These are phyloP conservation scores for Synanthedon myopaeformis DNA, from an alignment of 2,888 invertebrate genomes.

Conservation along the genomic window DNA sequence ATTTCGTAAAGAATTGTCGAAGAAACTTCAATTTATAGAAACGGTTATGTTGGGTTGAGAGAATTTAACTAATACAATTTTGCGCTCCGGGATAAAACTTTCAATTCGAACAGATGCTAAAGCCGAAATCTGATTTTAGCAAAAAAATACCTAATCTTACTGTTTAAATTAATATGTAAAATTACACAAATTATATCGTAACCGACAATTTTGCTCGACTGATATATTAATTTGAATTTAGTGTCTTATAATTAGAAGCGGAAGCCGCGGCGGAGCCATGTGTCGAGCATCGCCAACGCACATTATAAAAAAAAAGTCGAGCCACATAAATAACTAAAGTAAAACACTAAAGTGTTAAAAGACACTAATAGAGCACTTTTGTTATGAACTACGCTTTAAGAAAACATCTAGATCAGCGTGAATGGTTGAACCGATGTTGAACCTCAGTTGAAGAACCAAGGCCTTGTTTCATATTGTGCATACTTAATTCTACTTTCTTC, in stretches of 20 bases:
- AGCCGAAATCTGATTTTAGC: too few species aligned
- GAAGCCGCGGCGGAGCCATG: slow-evolving; percentile 27
- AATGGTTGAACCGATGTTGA: slow-evolving; percentile 10
- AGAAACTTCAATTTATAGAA: slow-evolving; percentile 46
- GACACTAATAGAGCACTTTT: slow-evolving; percentile 19
- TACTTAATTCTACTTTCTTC: too few species aligned
- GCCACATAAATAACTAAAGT: neutral
- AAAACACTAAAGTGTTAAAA: slow-evolving; percentile 14
- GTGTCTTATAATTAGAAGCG: slow-evolving; percentile 49
- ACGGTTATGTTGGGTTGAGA: slow-evolving; percentile 47
- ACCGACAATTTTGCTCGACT: too few species aligned
- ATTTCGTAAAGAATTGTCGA: slow-evolving; percentile 55
- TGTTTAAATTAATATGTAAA: too few species aligned
- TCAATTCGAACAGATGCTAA: slow-evolving; percentile 11
- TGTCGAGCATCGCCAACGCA: slow-evolving; percentile 13
- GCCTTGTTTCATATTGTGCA: too few species aligned
- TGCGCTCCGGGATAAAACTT: slow-evolving; percentile 44
- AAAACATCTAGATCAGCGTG: slow-evolving; percentile 16
- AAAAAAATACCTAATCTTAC: too few species aligned
- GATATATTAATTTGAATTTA: slow-evolving; percentile 40
- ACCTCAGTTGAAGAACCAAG: too few species aligned
- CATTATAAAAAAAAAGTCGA: neutral
- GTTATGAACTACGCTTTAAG: slow-evolving; percentile 11
- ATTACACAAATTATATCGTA: too few species aligned
- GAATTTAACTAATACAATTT: slow-evolving; percentile 56